Evolutionary conservation across 2,797 vertebrate genomes (phyloP), one percentile per base, ranked within the genome.

Genomic region (Eulemur coronatus): DNA sequence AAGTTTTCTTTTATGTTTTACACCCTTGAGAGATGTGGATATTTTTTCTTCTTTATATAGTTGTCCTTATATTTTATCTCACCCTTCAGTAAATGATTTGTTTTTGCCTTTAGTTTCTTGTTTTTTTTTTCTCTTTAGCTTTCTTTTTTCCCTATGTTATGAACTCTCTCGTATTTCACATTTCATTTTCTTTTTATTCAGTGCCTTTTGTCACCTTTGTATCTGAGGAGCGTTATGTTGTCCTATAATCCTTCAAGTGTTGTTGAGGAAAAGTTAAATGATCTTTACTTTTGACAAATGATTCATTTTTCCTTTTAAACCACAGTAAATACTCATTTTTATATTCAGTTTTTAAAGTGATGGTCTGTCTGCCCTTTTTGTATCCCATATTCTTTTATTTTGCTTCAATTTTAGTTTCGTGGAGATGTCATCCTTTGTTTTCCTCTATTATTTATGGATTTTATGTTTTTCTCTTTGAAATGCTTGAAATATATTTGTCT

Each of bases 141-240:
- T 75, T 15, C 28, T 89, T 73, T 78, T 52, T 52, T 28, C 30
- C 80, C 43, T 78, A n/a, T 69, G 24, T 84, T 81, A 22, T 63
- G 67, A 94, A 81, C 78, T 69, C 41, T 41, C 52, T 55, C n/a
- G 28, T 76, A 43, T 85, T 65, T 88, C 72, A 57, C 86, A 69
- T 81, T 55, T 92, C 82, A 22, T 82, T 95, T 94, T 96, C 84
- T 85, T 94, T 84, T 52, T 59, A 85, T 91, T 43, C 67, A 0
- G 4, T 9, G 48, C 84, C 87, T 87, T 38, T 75, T 90, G 70
- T 48, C 76, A 84, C 87, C 9, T 48, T 46, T 38, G 33, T 73
- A 10, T 92, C 80, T 87, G 84, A 55, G 86, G 52, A 90, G 22
- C 8, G 3, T 80, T 48, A 18, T 26, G n/a, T 55, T 67, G 61